These are phyloP conservation scores for Rhagonycha lutea DNA, from an alignment of 2,888 invertebrate species.

Conservation along the genomic window DNA sequence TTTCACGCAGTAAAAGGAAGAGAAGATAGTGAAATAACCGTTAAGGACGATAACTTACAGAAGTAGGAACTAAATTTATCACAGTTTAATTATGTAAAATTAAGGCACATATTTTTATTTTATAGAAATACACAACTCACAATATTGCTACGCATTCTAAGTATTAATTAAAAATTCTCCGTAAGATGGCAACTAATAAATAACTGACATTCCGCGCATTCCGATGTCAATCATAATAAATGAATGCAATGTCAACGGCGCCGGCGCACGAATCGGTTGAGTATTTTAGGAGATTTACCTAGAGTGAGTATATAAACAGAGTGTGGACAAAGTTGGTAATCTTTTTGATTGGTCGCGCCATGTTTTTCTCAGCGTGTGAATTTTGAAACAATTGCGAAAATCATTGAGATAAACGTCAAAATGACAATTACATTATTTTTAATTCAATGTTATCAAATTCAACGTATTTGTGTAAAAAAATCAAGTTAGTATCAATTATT, in stretches of 20 bases:
- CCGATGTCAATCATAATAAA: slow-evolving; percentile 19
- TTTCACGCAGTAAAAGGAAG: slow-evolving; percentile 24
- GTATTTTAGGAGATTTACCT: not conserved
- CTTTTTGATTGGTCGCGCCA: too few species aligned
- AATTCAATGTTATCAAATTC: too few species aligned
- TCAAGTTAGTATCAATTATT: too few species aligned
- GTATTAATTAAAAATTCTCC: slow-evolving; percentile 40
- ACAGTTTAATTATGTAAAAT: slow-evolving; percentile 5
- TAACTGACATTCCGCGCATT: slow-evolving; percentile 40
- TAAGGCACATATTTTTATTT: slow-evolving; percentile 21
- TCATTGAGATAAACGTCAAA: too few species aligned
- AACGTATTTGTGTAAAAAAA: too few species aligned
- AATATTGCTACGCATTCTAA: slow-evolving; percentile 20
- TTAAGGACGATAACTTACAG: slow-evolving; percentile 38
- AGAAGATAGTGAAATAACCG: slow-evolving; percentile 17
- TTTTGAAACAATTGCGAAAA: too few species aligned
- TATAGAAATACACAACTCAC: slow-evolving; percentile 14
- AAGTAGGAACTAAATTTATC: slow-evolving; percentile 38
- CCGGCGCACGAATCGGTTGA: not conserved
- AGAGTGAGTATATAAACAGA: too few species aligned
- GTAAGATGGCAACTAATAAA: slow-evolving; percentile 40
- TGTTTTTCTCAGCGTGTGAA: too few species aligned
- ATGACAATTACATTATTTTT: too few species aligned
- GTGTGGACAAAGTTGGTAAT: too few species aligned
- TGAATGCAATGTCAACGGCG: not conserved